These are phyloP conservation scores for Champsocephalus esox DNA, from an alignment of 2,797 vertebrate species.

Conservation along the genomic window DNA sequence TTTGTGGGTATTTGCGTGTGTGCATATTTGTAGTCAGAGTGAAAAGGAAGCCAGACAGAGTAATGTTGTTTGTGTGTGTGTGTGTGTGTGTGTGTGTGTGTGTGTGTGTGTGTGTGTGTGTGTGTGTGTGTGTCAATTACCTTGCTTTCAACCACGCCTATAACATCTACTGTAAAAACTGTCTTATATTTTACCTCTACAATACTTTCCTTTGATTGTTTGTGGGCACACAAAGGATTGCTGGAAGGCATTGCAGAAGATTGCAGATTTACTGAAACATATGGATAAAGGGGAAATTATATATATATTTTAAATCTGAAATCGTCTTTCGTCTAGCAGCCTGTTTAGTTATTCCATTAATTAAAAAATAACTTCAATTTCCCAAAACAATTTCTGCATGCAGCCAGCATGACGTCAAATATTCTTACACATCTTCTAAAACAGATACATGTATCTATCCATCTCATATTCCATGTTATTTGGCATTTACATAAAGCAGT, in stretches of 20 bases:
- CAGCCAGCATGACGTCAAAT: background rate
- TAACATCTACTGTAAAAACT: conserved; percentile 19
- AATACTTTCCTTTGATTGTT: conserved; percentile 3
- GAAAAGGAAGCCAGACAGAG: background rate
- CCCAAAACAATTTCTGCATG: background rate
- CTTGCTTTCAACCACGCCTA: conserved; percentile 26
- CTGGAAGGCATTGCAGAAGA: conserved; percentile 7
- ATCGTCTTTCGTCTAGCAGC: background rate
- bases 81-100: conserved; percentile 24
- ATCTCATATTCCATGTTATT: conserved; percentile 8
- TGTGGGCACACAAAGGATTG: conserved; percentile 30
- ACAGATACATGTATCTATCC: conserved; percentile 11
- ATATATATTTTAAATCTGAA: background rate
- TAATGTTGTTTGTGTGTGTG: background rate
- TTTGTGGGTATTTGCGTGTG: conserved; percentile 35
- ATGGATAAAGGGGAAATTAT: no score
- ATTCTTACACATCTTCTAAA: background rate
- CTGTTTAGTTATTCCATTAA: background rate
- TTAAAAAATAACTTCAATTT: background rate
- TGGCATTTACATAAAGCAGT: conserved; percentile 36
- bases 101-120: conserved; percentile 16
- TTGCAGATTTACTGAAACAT: no score
- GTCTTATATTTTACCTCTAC: conserved; percentile 24
- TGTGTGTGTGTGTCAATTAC: conserved; percentile 4
- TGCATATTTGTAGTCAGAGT: conserved; percentile 44